Percentiles rank a stretch among this genome's conserved stretches.
phyloP scores from a whole-genome alignment of 2,797 vertebrate genomes.

The Catamblyrhynchus diadema region DNA sequence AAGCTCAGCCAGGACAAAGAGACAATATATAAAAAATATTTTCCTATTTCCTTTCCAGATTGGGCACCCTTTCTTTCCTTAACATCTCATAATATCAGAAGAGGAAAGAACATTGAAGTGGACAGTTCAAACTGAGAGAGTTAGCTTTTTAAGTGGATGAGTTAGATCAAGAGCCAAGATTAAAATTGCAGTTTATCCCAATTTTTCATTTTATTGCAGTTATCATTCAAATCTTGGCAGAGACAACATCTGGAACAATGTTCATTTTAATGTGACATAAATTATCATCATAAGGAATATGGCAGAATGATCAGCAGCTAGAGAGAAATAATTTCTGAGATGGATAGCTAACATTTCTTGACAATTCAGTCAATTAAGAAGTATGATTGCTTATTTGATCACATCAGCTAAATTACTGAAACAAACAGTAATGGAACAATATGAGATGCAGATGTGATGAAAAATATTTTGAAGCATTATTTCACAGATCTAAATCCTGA shows the following conservation, averaged over 20 bases:
- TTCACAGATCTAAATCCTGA: not conserved
- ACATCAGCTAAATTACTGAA: conserved; percentile 20
- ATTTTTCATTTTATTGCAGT: not conserved
- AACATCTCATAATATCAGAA: not conserved
- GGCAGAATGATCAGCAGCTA: not conserved
- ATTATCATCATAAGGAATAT: not conserved
- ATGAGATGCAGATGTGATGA: not conserved
- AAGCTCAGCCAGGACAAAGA: not conserved
- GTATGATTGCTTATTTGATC: conserved; percentile 15
- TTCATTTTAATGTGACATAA: conserved; percentile 20
- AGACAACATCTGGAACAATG: conserved; percentile 25
- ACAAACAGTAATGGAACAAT: not conserved
- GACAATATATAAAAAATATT: not conserved
- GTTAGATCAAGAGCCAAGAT: not conserved
- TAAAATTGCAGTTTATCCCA: not conserved
- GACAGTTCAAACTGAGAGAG: not conserved
- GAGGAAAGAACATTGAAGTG: not conserved
- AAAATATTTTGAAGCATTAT: conserved; percentile 20
- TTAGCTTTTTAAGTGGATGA: not conserved
- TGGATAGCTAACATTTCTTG: not conserved
- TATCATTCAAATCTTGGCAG: conserved; percentile 20
- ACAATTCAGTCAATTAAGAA: not conserved
- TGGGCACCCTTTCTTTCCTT: not conserved
- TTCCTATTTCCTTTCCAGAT: not conserved
- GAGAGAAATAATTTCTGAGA: conserved; percentile 7